Evolutionary conservation across 2,113 vertebrate species (phyloP).

Genomic region (Lamprotornis superbus): DNA sequence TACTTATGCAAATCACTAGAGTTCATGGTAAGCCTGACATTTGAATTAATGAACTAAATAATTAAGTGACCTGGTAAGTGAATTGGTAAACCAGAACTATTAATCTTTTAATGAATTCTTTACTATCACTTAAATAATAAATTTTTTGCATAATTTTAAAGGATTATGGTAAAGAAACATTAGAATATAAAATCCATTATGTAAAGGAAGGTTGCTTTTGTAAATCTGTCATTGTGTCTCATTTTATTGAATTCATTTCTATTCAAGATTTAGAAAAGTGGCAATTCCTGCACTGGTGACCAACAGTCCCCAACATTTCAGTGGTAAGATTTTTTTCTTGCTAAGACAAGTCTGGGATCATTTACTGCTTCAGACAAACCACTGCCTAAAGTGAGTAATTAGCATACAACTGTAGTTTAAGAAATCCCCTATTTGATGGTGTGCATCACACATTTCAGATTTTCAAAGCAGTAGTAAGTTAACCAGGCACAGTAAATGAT

Average conservation of each 20-base stretch:
- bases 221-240: conserved; percentile 73
- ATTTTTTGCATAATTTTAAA: conserved; percentile 75
- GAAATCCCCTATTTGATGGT: conserved; percentile 71
- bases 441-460: conserved; percentile 65
- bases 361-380: conserved; percentile 68
- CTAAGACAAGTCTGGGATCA: conserved; percentile 71
- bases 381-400: conserved; percentile 72
- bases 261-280: conserved; percentile 68
- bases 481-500: conserved; percentile 64
- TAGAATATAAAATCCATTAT: conserved; percentile 74
- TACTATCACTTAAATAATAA: conserved; percentile 78
- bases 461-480: conserved; percentile 57
- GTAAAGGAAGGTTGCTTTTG: conserved; percentile 76
- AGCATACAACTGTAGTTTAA: conserved; percentile 73
- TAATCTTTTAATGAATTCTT: conserved; percentile 80
- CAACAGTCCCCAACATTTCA: conserved; percentile 66
- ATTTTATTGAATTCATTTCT: conserved; percentile 77
- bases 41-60: conserved; percentile 84
- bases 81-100: conserved; percentile 82
- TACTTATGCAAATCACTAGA: conserved; percentile 77
- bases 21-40: conserved; percentile 79
- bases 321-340: conserved; percentile 52
- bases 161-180: conserved; percentile 73
- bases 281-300: conserved; percentile 62
- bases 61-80: conserved; percentile 79